Conservation (phyloP, 2,113 vertebrate genomes). For the Sinocyclocheilus grahami region DNA sequence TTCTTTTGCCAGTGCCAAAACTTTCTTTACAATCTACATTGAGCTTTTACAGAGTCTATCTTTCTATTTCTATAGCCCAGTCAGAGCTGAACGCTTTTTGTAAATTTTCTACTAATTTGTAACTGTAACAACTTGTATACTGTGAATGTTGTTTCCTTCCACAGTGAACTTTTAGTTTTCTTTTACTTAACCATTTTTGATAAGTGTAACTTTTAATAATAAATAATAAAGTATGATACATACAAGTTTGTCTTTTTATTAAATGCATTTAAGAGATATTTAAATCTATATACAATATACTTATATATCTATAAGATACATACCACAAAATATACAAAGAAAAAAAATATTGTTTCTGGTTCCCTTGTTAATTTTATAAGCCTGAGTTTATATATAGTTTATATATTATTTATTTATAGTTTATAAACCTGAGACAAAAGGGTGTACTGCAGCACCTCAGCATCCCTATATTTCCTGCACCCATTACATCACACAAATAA, state of each 20-base stretch:
- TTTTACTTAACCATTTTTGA: background rate
- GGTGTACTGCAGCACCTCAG: too few species aligned
- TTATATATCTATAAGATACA: background rate
- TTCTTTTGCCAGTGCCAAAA: background rate
- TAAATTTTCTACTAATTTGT: background rate
- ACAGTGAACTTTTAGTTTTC: background rate
- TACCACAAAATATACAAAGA: background rate
- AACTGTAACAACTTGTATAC: constrained; percentile 20
- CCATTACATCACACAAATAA: too few species aligned
- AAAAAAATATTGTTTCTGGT: background rate
- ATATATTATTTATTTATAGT: too few species aligned
- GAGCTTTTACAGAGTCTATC: background rate
- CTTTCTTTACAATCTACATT: background rate
- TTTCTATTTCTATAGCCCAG: background rate
- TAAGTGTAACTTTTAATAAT: constrained; percentile 8
- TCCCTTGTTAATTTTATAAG: too few species aligned
- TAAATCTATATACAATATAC: background rate
- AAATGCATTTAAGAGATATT: background rate
- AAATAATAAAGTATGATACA: constrained; percentile 31
- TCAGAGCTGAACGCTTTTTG: background rate
- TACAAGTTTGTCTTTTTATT: background rate
- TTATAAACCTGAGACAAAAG: too few species aligned
- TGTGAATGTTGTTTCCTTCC: constrained; percentile 29
- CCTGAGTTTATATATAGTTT: too few species aligned
- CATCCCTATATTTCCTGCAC: too few species aligned